These are phyloP conservation scores for Hofmannophila pseudospretella DNA, from an alignment of 2,888 invertebrate species.

Conservation along the genomic window DNA sequence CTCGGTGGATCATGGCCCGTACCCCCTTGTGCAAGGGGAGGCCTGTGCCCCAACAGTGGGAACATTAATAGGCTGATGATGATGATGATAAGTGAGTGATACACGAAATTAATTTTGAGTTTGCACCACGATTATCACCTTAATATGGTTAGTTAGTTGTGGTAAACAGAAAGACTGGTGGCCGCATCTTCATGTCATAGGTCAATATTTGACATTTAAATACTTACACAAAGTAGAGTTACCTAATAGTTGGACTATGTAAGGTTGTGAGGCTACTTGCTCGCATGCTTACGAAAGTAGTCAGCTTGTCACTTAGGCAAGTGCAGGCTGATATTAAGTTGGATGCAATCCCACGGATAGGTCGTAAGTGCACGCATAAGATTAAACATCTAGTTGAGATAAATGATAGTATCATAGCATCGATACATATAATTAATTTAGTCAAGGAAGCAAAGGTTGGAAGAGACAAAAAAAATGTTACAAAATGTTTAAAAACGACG, in stretches of 20 bases:
- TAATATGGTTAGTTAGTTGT: neutral
- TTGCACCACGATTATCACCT: neutral
- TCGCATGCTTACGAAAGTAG: constrained; percentile 17
- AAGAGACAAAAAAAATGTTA: constrained; percentile 12
- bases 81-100: too few relatives aligned
- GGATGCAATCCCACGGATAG: constrained; percentile 49
- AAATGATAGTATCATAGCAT: constrained; percentile 28
- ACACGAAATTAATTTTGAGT: too few relatives aligned
- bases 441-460: too few relatives aligned
- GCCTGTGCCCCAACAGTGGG: too few relatives aligned
- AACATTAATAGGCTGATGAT: too few relatives aligned
- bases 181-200: constrained; percentile 48
- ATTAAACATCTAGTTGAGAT: constrained; percentile 27
- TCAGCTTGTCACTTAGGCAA: constrained; percentile 20
- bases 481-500: neutral
- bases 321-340: constrained; percentile 37
- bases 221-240: constrained; percentile 42
- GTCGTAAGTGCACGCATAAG: constrained; percentile 31
- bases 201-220: constrained; percentile 72
- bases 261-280: constrained; percentile 16
- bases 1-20: too few relatives aligned
- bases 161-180: constrained; percentile 50
- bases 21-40: too few relatives aligned
- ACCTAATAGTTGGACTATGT: constrained; percentile 38
- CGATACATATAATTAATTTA: too few relatives aligned